Percentiles rank a stretch among this genome's conserved stretches.
These are phyloP conservation scores for Harmothoe impar DNA, from an alignment of 2,888 invertebrate species.

Conservation along the genomic window DNA sequence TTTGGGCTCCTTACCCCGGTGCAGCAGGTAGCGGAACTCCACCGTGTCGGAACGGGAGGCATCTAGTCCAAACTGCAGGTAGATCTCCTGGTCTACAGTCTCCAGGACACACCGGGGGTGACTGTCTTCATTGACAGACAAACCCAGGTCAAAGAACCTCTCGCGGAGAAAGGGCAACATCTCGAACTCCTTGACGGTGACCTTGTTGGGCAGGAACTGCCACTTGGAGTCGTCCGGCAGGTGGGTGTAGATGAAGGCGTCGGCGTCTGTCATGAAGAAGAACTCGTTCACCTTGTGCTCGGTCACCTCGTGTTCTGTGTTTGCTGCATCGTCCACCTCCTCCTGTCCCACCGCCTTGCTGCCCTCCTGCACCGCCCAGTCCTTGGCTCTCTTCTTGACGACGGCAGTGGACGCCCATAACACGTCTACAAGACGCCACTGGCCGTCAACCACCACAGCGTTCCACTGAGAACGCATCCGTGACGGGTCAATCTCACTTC, in stretches of 20 bases:
- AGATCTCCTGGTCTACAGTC: conserved; percentile 76
- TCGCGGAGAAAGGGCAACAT: conserved; percentile 79
- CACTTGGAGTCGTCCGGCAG: conserved; percentile 77
- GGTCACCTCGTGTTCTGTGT: conserved; percentile 73
- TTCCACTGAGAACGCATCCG: conserved; percentile 81
- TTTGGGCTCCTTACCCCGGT: conserved; percentile 7
- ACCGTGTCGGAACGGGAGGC: background rate
- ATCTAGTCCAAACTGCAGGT: conserved; percentile 72
- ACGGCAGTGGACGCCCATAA: conserved; percentile 81
- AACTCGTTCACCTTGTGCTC: conserved; percentile 80
- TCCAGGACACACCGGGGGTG: conserved; percentile 74
- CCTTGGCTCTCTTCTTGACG: conserved; percentile 75
- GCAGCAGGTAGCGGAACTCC: conserved; percentile 41
- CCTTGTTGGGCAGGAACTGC: conserved; percentile 77
- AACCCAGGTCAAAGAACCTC: conserved; percentile 77
- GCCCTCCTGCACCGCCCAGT: conserved; percentile 77
- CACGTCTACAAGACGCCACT: conserved; percentile 79
- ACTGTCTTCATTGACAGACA: conserved; percentile 73
- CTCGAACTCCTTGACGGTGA: conserved; percentile 75
- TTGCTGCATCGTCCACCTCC: conserved; percentile 66
- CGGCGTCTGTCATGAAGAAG: conserved; percentile 80
- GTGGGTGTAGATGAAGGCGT: conserved; percentile 80
- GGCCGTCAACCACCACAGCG: conserved; percentile 78
- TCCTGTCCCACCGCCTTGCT: conserved; percentile 69
- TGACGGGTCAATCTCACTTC: conserved; percentile 74